Base-by-base conservation (phyloP, 2,888 invertebrate species). In the Leucania comma region DNA sequence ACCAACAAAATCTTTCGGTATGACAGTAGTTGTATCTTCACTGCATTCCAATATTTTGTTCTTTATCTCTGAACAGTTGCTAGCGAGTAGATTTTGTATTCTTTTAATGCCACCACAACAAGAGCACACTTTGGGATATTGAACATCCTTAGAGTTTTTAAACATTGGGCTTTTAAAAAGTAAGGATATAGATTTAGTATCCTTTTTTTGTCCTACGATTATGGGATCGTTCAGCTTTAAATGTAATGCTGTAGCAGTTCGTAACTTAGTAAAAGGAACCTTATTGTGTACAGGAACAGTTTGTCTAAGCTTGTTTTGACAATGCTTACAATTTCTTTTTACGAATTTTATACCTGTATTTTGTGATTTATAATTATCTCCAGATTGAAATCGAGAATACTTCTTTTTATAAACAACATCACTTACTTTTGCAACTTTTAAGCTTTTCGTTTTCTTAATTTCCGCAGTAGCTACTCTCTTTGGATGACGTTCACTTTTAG, bases 401-500 rank as follows among this genome's bases (percentile, higher is more conserved):
- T 57, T 65, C 35, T 71, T 74, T 74, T 71, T 75, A 46, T 70
- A 50, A 22, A 38, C 12, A 50, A 64, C 56, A 35, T 79, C 58
- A 65, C 22, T 46, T 59, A 70, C 17, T 68, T 38, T 66, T 38
- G 51, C 50, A 20, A 59, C 56, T 75, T 81, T 82, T 20, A 71
- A 59, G 58, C 80, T 85, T 63, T 79, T 80, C 1, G 73, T 68
- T 65, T 74, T 76, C 67, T 81, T 85, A 8, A 70, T 53, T 38
- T 57, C 17, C 51, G 68, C 65, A 53, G 22, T 32, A 29, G 46
- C 48, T 32, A 22, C 14, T 66, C 70, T 78, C 38, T 66, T 68
- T 35, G 73, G 71, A 62, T 51, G 66, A 38, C 75, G 68, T n/a
- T 75, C 81, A 77, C 76, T 85, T 78, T 80, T 82, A 12, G 75